These are phyloP conservation scores for Otus sunia DNA, from an alignment of 2,113 vertebrate species.

Conservation along the genomic window DNA sequence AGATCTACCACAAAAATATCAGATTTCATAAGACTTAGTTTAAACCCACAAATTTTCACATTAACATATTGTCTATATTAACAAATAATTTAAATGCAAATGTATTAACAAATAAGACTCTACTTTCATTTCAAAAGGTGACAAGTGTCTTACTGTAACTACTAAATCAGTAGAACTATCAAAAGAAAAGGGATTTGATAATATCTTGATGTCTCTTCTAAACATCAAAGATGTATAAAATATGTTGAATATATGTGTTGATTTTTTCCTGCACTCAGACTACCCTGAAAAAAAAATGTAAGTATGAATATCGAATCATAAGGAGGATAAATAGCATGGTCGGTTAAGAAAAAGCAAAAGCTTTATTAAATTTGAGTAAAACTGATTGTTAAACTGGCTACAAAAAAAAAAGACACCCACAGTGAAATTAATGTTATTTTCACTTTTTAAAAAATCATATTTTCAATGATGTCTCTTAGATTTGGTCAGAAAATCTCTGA, in stretches of 20 bases:
- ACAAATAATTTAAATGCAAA: constrained; percentile 36
- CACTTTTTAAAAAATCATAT: not conserved
- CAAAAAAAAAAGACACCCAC: not conserved
- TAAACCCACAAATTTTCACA: not conserved
- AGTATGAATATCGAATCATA: not conserved
- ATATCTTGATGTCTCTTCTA: not conserved
- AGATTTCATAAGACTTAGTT: not conserved
- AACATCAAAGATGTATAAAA: not conserved
- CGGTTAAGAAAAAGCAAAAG: not conserved
- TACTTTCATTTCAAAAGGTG: not conserved
- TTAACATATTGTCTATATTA: not conserved
- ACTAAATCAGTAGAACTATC: not conserved
- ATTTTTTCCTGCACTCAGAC: not conserved
- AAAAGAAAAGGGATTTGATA: not conserved
- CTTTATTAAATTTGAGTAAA: not conserved
- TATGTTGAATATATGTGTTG: not conserved
- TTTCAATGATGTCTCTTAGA: not conserved
- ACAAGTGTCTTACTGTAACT: not conserved
- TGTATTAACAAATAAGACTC: not conserved
- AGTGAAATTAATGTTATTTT: not conserved
- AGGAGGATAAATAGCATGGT: not conserved
- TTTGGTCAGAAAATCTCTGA: not conserved
- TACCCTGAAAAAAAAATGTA: not conserved
- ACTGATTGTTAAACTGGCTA: not conserved
- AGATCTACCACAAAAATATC: not conserved